These are phyloP conservation scores for Gymnothorax javanicus DNA, from an alignment of 2,797 vertebrate genomes.

Conservation along the genomic window DNA sequence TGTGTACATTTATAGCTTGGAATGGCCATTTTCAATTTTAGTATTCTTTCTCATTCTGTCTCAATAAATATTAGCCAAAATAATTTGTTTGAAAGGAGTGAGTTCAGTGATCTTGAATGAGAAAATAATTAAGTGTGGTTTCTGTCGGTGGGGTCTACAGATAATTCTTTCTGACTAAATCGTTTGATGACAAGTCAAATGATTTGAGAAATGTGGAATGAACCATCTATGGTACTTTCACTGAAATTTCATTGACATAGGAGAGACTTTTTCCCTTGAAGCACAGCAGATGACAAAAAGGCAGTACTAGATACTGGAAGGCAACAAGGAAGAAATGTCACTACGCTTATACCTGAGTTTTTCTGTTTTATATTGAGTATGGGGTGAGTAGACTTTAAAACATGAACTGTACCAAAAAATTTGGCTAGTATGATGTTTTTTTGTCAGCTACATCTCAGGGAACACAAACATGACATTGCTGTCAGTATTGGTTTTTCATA, in stretches of 20 bases:
- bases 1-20: background rate
- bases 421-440: background rate
- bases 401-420: background rate
- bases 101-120: background rate
- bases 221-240: background rate
- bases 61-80: background rate
- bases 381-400: background rate
- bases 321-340: conserved; percentile 17
- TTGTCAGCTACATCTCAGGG: background rate
- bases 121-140: background rate
- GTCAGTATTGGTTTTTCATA: background rate
- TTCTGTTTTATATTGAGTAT: background rate
- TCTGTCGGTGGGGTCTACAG: background rate
- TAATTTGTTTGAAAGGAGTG: conserved; percentile 24
- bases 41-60: background rate
- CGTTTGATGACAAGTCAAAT: background rate
- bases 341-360: conserved; percentile 72
- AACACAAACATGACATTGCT: background rate
- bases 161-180: background rate
- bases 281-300: background rate
- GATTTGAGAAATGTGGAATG: background rate
- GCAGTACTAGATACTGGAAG: background rate
- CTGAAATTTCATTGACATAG: background rate
- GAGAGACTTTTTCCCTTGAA: background rate
- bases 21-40: background rate